A percentile compares a stretch with the other conserved stretches of the same genome.
phyloP scores from a whole-genome alignment of 2,797 vertebrate genomes.

The Lemur catta region DNA sequence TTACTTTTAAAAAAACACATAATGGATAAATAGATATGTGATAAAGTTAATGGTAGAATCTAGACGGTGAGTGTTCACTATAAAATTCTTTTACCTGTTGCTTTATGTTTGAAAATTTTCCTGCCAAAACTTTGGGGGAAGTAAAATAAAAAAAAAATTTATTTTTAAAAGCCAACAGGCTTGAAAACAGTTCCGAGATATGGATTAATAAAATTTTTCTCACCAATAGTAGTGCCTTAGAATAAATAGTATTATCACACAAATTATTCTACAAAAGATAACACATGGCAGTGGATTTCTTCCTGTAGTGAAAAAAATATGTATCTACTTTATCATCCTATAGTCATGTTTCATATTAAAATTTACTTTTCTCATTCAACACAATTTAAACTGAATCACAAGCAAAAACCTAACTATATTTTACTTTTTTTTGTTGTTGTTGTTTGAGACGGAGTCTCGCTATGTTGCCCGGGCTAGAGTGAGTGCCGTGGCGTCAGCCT shows the following conservation, averaged over 20 bases:
- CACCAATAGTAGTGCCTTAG: not conserved
- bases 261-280: constrained; percentile 10
- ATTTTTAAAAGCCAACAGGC: constrained; percentile 26
- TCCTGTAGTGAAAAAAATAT: not conserved
- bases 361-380: constrained; percentile 31
- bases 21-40: not conserved
- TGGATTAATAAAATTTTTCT: not conserved
- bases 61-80: not conserved
- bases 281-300: not conserved
- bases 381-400: constrained; percentile 21
- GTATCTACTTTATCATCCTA: not conserved
- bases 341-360: constrained; percentile 13
- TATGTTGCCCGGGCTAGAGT: too few relatives aligned
- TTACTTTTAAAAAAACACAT: not conserved
- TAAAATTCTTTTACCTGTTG: constrained; percentile 32
- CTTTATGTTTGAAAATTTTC: not conserved
- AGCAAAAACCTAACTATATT: not conserved
- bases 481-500: too few relatives aligned
- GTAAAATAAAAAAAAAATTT: not conserved
- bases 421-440: not conserved
- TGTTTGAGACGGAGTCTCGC: too few relatives aligned
- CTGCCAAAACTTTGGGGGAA: not conserved
- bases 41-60: constrained; percentile 18
- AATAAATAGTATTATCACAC: constrained; percentile 27
- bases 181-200: not conserved